Evolutionary conservation across 2,113 vertebrate genomes (phyloP).

Genomic region (Candoia aspera): DNA sequence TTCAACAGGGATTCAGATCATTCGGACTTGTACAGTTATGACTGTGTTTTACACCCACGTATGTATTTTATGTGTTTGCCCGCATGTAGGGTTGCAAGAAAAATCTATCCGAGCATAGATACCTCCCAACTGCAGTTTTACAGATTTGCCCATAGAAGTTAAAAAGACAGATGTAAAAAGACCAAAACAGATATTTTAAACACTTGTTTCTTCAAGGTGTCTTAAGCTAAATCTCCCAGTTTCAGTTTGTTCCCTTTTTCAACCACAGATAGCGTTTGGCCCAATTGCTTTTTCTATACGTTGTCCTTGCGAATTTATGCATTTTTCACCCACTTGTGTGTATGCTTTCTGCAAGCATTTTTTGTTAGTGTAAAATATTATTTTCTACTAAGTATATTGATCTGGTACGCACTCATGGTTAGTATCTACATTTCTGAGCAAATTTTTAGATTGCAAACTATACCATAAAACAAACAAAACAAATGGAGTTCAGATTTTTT

Average conservation of each 20-base stretch:
- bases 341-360: background rate
- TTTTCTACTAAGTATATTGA: background rate
- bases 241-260: background rate
- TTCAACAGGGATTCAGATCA: conserved; percentile 55
- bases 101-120: background rate
- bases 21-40: conserved; percentile 61
- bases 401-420: too few relatives aligned
- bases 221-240: background rate
- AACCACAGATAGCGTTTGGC: background rate
- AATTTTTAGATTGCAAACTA: too few relatives aligned
- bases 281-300: background rate
- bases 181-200: background rate
- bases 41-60: conserved; percentile 74
- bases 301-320: background rate
- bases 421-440: too few relatives aligned
- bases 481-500: too few relatives aligned
- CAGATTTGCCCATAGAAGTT: background rate
- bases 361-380: background rate
- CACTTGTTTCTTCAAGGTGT: background rate
- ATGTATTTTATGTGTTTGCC: conserved; percentile 40
- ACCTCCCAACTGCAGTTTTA: background rate
- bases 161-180: background rate
- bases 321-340: background rate
- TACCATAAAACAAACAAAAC: too few relatives aligned
- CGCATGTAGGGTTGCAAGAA: background rate